phyloP scores from a whole-genome alignment of 2,797 vertebrate species.

The Morus bassanus region DNA sequence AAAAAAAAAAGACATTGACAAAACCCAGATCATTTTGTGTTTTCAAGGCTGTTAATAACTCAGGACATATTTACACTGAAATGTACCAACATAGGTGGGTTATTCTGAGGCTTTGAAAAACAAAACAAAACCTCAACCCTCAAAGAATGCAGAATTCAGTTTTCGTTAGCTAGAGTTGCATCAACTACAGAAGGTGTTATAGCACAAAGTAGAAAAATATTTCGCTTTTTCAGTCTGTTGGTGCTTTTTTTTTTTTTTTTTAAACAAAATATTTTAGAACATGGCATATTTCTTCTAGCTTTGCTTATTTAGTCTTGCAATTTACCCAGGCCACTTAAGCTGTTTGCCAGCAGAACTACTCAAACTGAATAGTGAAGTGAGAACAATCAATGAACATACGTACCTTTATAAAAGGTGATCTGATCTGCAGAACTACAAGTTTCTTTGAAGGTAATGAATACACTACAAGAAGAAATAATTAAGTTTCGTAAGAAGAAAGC shows the following conservation, averaged over 20 bases:
- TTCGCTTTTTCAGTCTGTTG: neutral
- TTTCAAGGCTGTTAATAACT: neutral
- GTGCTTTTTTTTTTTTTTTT: neutral
- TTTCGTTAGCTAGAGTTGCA: neutral
- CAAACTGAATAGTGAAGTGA: neutral
- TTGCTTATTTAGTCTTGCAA: neutral
- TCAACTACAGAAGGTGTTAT: neutral
- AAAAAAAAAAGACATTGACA: neutral
- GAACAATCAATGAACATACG: neutral
- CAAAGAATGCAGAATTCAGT: neutral
- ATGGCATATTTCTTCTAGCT: neutral
- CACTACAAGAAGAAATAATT: slow-evolving; percentile 75
- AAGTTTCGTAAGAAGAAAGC: neutral
- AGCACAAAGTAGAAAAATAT: neutral
- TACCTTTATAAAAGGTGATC: slow-evolving; percentile 92
- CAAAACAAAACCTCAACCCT: neutral
- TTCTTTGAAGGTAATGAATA: slow-evolving; percentile 83
- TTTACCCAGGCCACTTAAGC: neutral
- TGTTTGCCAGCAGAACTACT: neutral
- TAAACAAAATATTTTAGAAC: neutral
- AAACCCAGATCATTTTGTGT: neutral
- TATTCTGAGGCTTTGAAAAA: neutral
- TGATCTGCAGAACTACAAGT: slow-evolving; percentile 89
- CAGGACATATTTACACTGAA: neutral
- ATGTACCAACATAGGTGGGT: neutral